Base-by-base conservation (phyloP, 2,888 invertebrate genomes). In the Drosophila percnosoma region DNA sequence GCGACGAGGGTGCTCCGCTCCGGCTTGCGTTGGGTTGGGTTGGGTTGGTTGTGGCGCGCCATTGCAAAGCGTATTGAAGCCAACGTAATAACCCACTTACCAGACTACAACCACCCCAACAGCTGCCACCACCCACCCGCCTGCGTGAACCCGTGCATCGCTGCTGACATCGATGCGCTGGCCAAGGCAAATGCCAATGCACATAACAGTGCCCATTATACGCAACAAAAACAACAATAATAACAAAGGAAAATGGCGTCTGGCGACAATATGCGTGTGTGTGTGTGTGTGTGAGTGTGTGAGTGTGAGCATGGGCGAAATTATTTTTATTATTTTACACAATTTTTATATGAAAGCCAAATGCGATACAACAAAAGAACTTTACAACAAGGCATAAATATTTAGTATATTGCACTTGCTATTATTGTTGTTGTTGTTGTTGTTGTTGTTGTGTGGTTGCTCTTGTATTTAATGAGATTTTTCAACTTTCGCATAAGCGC, bases 321-420 rank as follows among this genome's bases (percentile, higher is more conserved):
- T 85, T 85, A 85, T 85, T 89, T 89, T 85, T 89, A 85, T 85
- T 89, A 89, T 89, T 84, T 88, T 84, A 84, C 89, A 84, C 84
- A 88, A 84, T 83, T 83, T 83, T 85, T 83, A 82, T 83, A 88
- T 69, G 70, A 65, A 73, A 70, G 68, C 69, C 69, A 87, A 82
- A 81, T 78, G 78, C 80, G 72, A 67, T 70, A 71, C 75, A 79
- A 78, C 71, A 80, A 73, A 80, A 82, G 75, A 75, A 80, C 85
- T 82, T 83, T 87, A 89, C 89, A 83, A 74, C 73, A 75, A 67
- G 68, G 72, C 87, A 89, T 84, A 84, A 84, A 84, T 87, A 83
- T 84, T 84, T 89, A 84, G 83, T 89, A 77, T 83, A 88, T 83
- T 76, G 88, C 85, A 66, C 62, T 75, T 72, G 75, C 52, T 68